Conservation (phyloP, 2,797 vertebrate species). For the Parauchenoglanis punctatus region DNA sequence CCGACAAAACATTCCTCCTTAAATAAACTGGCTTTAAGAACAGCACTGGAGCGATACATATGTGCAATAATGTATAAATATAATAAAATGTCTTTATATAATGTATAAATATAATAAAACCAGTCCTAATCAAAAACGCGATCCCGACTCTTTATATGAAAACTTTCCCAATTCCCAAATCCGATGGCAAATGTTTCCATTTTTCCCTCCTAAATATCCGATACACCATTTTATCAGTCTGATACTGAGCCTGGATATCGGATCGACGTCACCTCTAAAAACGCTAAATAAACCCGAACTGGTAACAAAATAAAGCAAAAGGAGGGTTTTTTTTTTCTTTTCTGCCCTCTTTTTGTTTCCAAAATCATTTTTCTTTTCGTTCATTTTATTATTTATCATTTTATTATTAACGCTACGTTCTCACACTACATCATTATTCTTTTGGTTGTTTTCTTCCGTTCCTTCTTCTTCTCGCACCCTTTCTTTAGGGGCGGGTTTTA, state of each 20-base stretch:
- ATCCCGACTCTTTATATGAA: not conserved
- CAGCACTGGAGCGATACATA: not conserved
- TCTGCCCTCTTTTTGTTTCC: not conserved
- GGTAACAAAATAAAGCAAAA: not conserved
- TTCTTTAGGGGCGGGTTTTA: not conserved
- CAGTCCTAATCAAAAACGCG: not conserved
- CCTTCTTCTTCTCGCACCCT: not conserved
- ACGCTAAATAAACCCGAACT: not conserved
- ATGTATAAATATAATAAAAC: not conserved
- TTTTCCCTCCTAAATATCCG: not conserved
- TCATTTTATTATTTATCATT: not conserved
- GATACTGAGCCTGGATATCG: not conserved
- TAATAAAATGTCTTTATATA: too few relatives aligned
- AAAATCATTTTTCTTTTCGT: not conserved
- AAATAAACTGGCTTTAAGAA: not conserved
- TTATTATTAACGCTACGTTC: too few relatives aligned
- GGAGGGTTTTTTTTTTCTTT: not conserved
- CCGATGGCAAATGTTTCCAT: not conserved
- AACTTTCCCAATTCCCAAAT: not conserved
- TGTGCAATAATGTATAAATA: too few relatives aligned
- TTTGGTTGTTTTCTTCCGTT: not conserved
- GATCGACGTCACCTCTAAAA: not conserved
- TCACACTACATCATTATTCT: not conserved
- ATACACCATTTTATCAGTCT: not conserved
- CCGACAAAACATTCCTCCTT: not conserved